Conservation (phyloP, 2,888 invertebrate species). For the Macrophya annulata region DNA sequence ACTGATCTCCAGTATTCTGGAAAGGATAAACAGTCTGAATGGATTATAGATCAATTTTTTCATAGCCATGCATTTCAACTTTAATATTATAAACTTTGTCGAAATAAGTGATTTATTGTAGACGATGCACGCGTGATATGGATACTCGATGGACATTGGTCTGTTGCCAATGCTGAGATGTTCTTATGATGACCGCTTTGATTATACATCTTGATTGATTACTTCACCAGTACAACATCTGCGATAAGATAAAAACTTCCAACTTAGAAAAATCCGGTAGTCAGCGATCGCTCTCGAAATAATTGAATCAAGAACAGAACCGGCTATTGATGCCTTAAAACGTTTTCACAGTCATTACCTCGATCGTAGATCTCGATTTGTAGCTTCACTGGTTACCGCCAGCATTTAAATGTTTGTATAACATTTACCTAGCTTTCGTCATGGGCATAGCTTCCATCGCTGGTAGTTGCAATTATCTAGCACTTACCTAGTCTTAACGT, state of each 20-base stretch:
- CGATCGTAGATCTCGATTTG: background rate
- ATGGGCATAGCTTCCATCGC: too few species aligned
- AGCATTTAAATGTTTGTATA: background rate
- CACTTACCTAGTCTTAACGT: background rate
- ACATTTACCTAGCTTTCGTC: too few species aligned
- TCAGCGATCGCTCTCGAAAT: background rate
- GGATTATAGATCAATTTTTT: background rate
- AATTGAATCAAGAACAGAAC: background rate
- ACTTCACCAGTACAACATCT: background rate
- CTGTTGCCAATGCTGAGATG: background rate
- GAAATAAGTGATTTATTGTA: too few species aligned
- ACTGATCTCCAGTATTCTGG: background rate
- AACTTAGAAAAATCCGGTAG: background rate
- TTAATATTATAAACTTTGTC: too few species aligned
- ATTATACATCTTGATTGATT: background rate
- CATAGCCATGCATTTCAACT: too few species aligned
- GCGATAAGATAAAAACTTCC: background rate
- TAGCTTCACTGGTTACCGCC: background rate
- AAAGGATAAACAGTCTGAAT: background rate
- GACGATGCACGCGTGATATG: too few species aligned
- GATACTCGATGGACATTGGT: background rate
- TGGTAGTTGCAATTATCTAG: background rate
- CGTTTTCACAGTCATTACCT: background rate
- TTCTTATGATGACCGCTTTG: background rate
- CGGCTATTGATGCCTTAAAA: background rate